phyloP scores from a whole-genome alignment of 2,888 invertebrate species.

The Stenoptilia bipunctidactyla region DNA sequence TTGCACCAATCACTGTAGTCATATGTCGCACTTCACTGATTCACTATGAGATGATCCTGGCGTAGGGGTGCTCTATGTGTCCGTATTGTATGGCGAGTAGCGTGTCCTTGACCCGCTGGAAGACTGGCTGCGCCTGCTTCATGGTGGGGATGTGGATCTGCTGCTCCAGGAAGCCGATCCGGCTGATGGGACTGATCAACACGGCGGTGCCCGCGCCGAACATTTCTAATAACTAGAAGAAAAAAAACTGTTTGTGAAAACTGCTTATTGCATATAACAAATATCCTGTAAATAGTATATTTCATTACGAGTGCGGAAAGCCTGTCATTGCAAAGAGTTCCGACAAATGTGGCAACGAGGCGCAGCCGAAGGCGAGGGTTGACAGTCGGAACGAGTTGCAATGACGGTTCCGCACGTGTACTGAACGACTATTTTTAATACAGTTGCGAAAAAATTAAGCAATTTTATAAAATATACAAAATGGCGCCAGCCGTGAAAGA shows the following conservation, averaged over 20 bases:
- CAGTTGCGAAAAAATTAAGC: no score
- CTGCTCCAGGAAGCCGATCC: constrained; percentile 82
- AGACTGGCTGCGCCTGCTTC: constrained; percentile 79
- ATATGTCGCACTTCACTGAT: constrained; percentile 24
- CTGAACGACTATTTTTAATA: no score
- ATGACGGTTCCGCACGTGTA: no score
- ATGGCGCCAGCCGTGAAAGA: no score
- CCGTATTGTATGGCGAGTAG: constrained; percentile 94
- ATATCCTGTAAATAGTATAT: no score
- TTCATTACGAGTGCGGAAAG: no score
- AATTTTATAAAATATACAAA: no score
- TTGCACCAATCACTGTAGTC: neutral
- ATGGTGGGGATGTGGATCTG: constrained; percentile 80
- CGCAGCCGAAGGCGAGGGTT: no score
- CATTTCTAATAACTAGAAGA: constrained; percentile 87
- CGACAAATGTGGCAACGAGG: no score
- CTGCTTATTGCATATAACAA: no score
- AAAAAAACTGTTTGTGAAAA: neutral
- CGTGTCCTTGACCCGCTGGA: constrained; percentile 78
- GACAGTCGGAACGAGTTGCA: no score
- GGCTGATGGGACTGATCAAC: constrained; percentile 91
- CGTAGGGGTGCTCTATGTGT: constrained; percentile 85
- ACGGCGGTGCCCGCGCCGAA: constrained; percentile 99
- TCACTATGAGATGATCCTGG: constrained; percentile 61
- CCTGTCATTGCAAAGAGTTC: no score